Percentiles rank a stretch among this genome's conserved stretches.
Conservation (phyloP, 2,113 vertebrate genomes). For the Grantiella picta region DNA sequence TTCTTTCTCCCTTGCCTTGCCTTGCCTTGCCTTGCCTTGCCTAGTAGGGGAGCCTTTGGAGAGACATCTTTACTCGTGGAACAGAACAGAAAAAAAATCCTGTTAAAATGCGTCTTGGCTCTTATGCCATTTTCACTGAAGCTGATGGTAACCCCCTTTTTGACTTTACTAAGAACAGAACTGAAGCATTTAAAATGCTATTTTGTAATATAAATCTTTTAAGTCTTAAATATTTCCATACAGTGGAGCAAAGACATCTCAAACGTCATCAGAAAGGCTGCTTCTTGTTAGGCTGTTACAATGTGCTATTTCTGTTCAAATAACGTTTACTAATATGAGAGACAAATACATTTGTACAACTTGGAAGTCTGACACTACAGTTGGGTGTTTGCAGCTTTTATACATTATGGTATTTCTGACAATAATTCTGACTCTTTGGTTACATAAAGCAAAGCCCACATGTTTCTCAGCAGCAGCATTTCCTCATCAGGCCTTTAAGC, state of each 20-base stretch:
- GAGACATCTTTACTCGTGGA: background rate
- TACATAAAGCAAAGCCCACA: background rate
- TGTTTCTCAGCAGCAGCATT: slow-evolving; percentile 15
- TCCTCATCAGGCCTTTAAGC: background rate
- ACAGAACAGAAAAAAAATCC: background rate
- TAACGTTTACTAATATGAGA: slow-evolving; percentile 28
- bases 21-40: too few relatives aligned
- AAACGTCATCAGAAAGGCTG: slow-evolving; percentile 36
- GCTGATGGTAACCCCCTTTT: background rate
- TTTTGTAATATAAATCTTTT: slow-evolving; percentile 30
- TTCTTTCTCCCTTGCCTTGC: too few relatives aligned
- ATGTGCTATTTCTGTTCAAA: slow-evolving; percentile 61
- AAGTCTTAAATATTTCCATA: slow-evolving; percentile 57
- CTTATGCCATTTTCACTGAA: background rate
- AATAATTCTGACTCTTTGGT: slow-evolving; percentile 24
- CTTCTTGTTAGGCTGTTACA: slow-evolving; percentile 57
- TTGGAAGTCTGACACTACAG: slow-evolving; percentile 35
- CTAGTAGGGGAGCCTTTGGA: accelerated
- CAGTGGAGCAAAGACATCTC: slow-evolving; percentile 25
- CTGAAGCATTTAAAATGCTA: background rate
- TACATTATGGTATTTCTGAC: slow-evolving; percentile 37
- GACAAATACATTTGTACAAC: slow-evolving; percentile 42
- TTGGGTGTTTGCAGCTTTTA: slow-evolving; percentile 49
- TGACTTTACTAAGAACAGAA: background rate
- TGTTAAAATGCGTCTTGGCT: background rate